Evolutionary conservation across 2,888 invertebrate species (phyloP).

Genomic region (Tinea trinotella): DNA sequence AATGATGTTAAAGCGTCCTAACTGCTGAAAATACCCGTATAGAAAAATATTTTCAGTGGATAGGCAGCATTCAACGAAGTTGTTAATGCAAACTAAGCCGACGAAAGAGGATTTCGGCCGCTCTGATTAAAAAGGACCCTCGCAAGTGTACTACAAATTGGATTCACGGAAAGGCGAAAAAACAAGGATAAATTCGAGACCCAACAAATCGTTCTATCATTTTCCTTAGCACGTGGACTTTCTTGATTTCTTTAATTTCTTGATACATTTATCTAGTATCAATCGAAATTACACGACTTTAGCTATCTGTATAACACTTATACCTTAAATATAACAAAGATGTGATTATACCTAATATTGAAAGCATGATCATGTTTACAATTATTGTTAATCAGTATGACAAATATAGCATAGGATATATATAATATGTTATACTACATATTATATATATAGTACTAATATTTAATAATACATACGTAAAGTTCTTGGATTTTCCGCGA

Average conservation of each 20-base stretch:
- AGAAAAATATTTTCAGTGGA: conserved; percentile 21
- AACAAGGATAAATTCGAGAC: conserved; percentile 31
- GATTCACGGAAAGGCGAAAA: conserved; percentile 29
- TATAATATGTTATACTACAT: no score
- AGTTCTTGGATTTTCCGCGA: no score
- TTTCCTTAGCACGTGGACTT: conserved; percentile 1
- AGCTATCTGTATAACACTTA: no score
- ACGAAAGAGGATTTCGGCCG: conserved; percentile 31
- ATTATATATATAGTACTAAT: no score
- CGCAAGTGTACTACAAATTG: conserved; percentile 36
- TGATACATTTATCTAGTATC: background rate
- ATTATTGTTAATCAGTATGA: no score
- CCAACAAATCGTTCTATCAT: conserved; percentile 34
- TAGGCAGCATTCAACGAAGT: conserved; percentile 25
- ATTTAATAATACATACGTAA: no score
- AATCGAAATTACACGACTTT: background rate
- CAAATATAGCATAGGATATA: no score
- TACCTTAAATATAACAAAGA: no score
- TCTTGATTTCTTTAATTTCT: background rate
- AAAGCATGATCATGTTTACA: no score
- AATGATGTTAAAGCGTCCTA: conserved; percentile 33
- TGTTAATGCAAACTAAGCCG: conserved; percentile 37
- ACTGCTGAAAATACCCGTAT: conserved; percentile 16
- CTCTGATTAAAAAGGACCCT: conserved; percentile 39
- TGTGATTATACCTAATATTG: no score